Base-by-base conservation (phyloP, 1,140 invertebrate genomes). In the Hyles vespertilio region DNA sequence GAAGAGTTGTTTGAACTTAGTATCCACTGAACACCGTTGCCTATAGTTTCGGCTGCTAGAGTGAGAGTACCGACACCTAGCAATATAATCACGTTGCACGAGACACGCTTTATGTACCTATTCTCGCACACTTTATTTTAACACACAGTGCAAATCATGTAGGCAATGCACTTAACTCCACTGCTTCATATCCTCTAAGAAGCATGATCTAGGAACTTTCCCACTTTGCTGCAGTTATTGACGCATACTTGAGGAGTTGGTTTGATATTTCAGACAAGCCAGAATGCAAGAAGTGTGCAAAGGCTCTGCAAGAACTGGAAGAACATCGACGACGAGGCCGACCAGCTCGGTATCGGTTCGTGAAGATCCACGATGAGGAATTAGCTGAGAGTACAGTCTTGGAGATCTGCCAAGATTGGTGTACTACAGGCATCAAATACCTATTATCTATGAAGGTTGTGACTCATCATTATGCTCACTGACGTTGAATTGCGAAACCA, bases 311-410 rank as follows among this genome's bases (percentile, higher is more conserved):
- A 89, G 95, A 97, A 89, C 84, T 98, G 82, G 97, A 98, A 87
- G n/a, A 98, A 98, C 89, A 98, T 98, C 75, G 96, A 98, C 79
- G 96, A 98, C 78, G 97, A 98, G 87, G 97, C 97, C n/a, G 97
- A 98, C 89, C 96, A 98, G 80, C 91, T 98, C 60, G 96, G 96
- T 50, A 98, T 98, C 78, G 96, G 96, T 63, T 98, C 83, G 97
- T 98, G 32, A 98, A 98, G 88, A 98, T 98, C 76, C 94, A 96
- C 66, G 97, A 98, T 83, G 95, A 97, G 88, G 92, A 93, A 76
- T 90, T 98, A 59, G 96, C 96, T 58, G 95, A 97, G 96, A 98
- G 85, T 98, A 98, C 90, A 97, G 96, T 90, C 91, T 98, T 76
- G 96, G 95, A 72, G 91, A 93, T 53, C 90, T 98, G 69, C 97